phyloP scores from a whole-genome alignment of 2,888 invertebrate species.

The Melangyna quadrimaculata region DNA sequence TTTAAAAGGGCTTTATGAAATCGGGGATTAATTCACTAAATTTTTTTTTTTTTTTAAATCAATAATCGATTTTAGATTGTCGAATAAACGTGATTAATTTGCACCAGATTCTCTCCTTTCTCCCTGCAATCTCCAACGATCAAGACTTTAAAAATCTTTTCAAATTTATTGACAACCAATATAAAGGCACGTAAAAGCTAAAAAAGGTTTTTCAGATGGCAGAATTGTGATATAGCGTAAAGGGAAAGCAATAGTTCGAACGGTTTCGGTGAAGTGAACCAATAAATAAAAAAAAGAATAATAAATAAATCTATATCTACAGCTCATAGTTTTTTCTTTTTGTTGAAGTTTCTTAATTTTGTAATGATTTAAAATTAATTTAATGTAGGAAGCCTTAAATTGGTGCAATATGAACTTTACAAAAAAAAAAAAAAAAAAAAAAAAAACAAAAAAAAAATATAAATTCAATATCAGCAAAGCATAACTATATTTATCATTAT shows the following conservation, averaged over 20 bases:
- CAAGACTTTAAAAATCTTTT: slow-evolving; percentile 38
- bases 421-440: slow-evolving; percentile 12
- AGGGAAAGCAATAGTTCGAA: slow-evolving; percentile 53
- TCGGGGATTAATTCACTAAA: too few relatives aligned
- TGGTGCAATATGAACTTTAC: slow-evolving; percentile 63
- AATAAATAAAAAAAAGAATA: slow-evolving; percentile 13
- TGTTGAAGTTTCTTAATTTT: background rate
- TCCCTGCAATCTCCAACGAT: background rate
- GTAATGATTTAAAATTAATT: background rate
- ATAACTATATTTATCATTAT: slow-evolving; percentile 63
- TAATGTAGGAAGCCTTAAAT: slow-evolving; percentile 57
- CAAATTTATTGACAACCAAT: slow-evolving; percentile 35
- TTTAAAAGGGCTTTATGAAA: too few relatives aligned
- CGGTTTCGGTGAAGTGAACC: slow-evolving; percentile 58
- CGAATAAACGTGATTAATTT: background rate
- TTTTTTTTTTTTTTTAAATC: background rate
- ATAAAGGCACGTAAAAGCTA: slow-evolving; percentile 35
- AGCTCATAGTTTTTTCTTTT: slow-evolving; percentile 5
- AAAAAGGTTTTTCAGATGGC: slow-evolving; percentile 29
- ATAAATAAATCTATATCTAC: slow-evolving; percentile 15
- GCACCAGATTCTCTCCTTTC: background rate
- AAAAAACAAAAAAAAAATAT: slow-evolving; percentile 6
- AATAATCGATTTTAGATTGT: background rate
- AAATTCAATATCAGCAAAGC: slow-evolving; percentile 56
- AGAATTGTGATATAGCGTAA: slow-evolving; percentile 66